phyloP scores from a whole-genome alignment of 2,797 vertebrate genomes.

The Sebastes glaucus region DNA sequence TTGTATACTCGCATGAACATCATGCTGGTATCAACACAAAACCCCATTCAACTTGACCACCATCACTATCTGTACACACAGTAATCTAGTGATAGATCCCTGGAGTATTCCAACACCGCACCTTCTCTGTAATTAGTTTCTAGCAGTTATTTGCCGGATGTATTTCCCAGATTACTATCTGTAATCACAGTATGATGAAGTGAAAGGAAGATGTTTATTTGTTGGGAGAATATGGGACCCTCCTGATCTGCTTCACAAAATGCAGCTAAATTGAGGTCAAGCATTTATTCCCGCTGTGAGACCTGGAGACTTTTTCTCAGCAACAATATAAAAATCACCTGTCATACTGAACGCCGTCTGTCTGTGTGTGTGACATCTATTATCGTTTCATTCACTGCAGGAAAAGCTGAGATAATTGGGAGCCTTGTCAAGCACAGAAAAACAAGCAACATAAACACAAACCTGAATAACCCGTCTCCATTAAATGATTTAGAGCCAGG shows the following conservation, averaged over 20 bases:
- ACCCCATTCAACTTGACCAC: neutral
- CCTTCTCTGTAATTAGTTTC: neutral
- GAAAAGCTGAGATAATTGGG: constrained; percentile 3
- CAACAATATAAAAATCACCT: constrained; percentile 8
- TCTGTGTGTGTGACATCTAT: neutral
- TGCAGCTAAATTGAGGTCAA: neutral
- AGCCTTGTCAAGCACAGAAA: neutral
- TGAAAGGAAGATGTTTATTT: constrained; percentile 12
- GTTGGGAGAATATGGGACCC: neutral
- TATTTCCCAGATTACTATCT: neutral
- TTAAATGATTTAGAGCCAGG: neutral
- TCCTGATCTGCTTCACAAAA: neutral
- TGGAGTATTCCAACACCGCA: neutral
- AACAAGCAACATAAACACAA: constrained; percentile 2
- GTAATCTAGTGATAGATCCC: neutral
- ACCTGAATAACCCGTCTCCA: neutral
- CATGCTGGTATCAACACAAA: neutral
- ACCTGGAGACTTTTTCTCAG: neutral
- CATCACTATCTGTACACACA: neutral
- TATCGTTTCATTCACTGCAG: neutral
- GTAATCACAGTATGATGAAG: constrained; percentile 1
- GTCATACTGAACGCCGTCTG: neutral
- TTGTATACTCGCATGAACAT: neutral
- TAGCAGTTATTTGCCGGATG: neutral
- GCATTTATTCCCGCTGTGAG: constrained; percentile 10